Conservation (phyloP, 2,113 vertebrate genomes). For the Percina caprodes region DNA sequence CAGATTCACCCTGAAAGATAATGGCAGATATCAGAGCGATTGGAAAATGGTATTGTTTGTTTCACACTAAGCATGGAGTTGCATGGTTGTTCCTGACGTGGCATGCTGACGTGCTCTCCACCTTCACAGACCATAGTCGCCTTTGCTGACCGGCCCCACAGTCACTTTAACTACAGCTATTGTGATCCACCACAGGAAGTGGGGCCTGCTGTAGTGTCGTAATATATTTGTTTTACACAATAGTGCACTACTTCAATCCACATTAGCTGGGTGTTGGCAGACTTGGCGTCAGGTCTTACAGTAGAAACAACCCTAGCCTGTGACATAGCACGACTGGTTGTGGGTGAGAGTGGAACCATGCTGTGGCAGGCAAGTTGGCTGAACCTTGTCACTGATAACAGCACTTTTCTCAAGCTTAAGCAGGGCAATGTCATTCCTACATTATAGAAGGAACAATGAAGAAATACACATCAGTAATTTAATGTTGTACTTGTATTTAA, state of each 20-base stretch:
- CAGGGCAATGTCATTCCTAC: conserved; percentile 77
- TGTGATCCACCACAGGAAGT: conserved; percentile 85
- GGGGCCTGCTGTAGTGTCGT: conserved; percentile 87
- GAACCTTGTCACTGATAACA: conserved; percentile 71
- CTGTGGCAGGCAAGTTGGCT: conserved; percentile 71
- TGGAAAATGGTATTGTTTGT: background rate
- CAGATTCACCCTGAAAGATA: conserved; percentile 68
- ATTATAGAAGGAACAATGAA: background rate
- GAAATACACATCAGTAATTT: background rate
- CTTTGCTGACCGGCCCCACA: conserved; percentile 85
- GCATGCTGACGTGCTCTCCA: conserved; percentile 83
- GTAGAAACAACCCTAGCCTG: conserved; percentile 77
- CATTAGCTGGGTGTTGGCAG: background rate
- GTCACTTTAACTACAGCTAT: conserved; percentile 74
- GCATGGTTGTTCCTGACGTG: conserved; percentile 80
- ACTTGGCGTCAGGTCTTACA: conserved; percentile 56
- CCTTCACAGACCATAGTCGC: conserved; percentile 86
- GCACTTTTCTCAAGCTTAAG: conserved; percentile 73
- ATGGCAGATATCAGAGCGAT: background rate
- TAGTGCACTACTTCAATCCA: too few species aligned
- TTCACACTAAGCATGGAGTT: background rate
- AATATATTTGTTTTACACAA: background rate
- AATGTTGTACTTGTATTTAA: background rate
- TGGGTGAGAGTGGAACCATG: conserved; percentile 47
- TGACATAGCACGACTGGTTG: conserved; percentile 75